Percentiles rank a stretch among this genome's conserved stretches.
Conservation (phyloP, 2,888 invertebrate species). For the Spodoptera exigua region DNA sequence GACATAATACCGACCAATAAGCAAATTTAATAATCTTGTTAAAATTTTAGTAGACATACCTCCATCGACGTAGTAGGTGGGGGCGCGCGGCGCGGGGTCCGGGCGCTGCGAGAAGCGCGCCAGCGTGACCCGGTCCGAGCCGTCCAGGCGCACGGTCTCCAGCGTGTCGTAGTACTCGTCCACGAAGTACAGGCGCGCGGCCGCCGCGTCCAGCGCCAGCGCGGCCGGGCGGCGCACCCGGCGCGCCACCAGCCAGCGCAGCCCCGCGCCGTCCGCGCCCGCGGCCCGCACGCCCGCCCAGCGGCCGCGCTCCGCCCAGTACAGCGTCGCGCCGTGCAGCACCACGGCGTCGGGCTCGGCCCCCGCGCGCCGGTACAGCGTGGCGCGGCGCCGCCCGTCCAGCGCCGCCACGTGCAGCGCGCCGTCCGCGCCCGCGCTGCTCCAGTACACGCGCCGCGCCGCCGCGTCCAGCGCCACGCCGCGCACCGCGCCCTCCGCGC, state of each 20-base stretch:
- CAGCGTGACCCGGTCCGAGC: slow-evolving; percentile 88
- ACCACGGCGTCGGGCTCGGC: slow-evolving; percentile 93
- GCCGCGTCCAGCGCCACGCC: slow-evolving; percentile 93
- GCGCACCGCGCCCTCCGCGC: slow-evolving; percentile 87
- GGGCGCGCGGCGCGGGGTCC: slow-evolving; percentile 39
- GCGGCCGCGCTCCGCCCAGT: slow-evolving; percentile 93
- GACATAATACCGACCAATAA: too few relatives aligned
- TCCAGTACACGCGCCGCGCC: slow-evolving; percentile 91
- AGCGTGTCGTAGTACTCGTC: slow-evolving; percentile 94
- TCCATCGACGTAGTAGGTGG: slow-evolving; percentile 43
- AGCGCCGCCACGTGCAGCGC: slow-evolving; percentile 58
- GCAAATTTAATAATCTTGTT: too few relatives aligned
- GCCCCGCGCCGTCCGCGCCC: slow-evolving; percentile 90
- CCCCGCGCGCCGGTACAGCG: slow-evolving; percentile 84
- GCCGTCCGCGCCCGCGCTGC: slow-evolving; percentile 88
- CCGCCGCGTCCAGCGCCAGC: slow-evolving; percentile 93
- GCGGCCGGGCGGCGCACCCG: slow-evolving; percentile 93
- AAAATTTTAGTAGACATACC: too few relatives aligned
- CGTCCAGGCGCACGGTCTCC: slow-evolving; percentile 92
- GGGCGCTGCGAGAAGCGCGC: slow-evolving; percentile 67
- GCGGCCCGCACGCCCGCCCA: slow-evolving; percentile 90
- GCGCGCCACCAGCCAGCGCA: slow-evolving; percentile 88
- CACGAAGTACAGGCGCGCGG: slow-evolving; percentile 94
- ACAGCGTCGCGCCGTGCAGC: slow-evolving; percentile 90
- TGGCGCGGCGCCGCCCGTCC: slow-evolving; percentile 88